Evolutionary conservation across 2,797 vertebrate species (phyloP).

Genomic region (Rhabdomys pumilio): DNA sequence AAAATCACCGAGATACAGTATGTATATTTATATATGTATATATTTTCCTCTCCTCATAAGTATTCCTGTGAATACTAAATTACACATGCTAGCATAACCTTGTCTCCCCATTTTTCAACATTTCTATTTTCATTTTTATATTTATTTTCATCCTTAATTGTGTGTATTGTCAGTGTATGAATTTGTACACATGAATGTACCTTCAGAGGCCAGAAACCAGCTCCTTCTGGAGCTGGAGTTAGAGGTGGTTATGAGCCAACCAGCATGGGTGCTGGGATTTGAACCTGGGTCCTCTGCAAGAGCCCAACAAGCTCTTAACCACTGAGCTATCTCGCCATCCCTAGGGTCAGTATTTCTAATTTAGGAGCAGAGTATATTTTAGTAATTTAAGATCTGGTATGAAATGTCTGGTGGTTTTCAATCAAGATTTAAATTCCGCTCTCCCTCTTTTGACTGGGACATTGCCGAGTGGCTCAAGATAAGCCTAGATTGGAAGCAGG

Average conservation of each 20-base stretch:
- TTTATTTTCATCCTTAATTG: neutral
- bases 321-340: neutral
- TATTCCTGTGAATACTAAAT: neutral
- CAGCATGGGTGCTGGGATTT: neutral
- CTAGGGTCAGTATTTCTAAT: slow-evolving; percentile 33
- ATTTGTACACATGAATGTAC: neutral
- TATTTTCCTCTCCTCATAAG: neutral
- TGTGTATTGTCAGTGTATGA: neutral
- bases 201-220: neutral
- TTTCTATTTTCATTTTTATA: neutral
- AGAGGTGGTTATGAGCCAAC: neutral
- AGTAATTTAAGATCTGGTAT: slow-evolving; percentile 63
- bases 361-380: slow-evolving; percentile 3
- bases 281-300: neutral
- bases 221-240: neutral
- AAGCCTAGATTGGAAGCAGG: neutral
- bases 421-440: slow-evolving; percentile 72
- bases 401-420: slow-evolving; percentile 68
- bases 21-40: neutral
- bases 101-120: neutral
- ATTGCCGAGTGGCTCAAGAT: slow-evolving; percentile 43
- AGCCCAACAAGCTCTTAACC: neutral
- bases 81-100: neutral
- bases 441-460: neutral
- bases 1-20: neutral